phyloP scores from a whole-genome alignment of 1,140 invertebrate genomes.

The Nymphalis io region DNA sequence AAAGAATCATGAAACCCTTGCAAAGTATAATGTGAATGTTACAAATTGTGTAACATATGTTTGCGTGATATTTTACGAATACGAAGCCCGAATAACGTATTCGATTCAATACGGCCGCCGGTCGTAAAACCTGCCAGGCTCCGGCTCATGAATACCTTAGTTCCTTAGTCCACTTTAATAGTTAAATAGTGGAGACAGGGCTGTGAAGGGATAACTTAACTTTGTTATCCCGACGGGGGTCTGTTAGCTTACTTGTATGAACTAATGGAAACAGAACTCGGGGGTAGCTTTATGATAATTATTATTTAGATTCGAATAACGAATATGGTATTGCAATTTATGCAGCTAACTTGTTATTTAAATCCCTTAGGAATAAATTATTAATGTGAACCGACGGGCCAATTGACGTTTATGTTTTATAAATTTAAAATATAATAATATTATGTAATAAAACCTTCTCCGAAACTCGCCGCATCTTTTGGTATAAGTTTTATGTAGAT shows the following conservation, averaged over 20 bases:
- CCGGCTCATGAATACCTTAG: constrained; percentile 74
- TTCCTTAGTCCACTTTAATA: constrained; percentile 66
- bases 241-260: constrained; percentile 25
- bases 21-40: constrained; percentile 45
- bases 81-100: constrained; percentile 59
- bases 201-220: constrained; percentile 46
- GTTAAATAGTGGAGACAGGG: constrained; percentile 66
- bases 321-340: not conserved
- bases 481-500: too few species aligned
- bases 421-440: too few species aligned
- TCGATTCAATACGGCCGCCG: constrained; percentile 61
- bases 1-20: constrained; percentile 21
- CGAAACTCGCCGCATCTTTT: too few species aligned
- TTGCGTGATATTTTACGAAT: constrained; percentile 59
- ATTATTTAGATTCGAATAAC: not conserved
- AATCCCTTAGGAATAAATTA: too few species aligned
- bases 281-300: constrained; percentile 19
- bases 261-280: constrained; percentile 26
- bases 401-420: too few species aligned
- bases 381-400: too few species aligned
- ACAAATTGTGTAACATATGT: constrained; percentile 61
- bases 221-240: constrained; percentile 35
- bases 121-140: constrained; percentile 68
- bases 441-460: too few species aligned
- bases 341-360: not conserved